phyloP scores from a whole-genome alignment of 2,797 vertebrate species.

The Tamandua tetradactyla region DNA sequence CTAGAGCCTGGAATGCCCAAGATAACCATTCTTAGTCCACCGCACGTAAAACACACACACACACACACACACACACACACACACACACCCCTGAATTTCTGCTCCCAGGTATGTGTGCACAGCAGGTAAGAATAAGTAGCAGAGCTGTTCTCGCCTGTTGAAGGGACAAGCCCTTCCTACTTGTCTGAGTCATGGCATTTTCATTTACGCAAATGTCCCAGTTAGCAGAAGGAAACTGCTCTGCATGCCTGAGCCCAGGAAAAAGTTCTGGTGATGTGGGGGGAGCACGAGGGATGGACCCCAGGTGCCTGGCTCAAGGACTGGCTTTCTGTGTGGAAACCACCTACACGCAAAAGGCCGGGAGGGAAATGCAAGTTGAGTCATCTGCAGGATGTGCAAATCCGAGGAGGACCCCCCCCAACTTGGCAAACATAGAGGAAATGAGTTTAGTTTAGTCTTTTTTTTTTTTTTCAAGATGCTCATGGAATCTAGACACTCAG shows the following conservation, averaged over 20 bases:
- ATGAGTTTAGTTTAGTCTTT: constrained; percentile 59
- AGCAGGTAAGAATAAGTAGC: not conserved
- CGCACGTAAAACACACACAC: not conserved
- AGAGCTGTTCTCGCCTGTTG: accelerated
- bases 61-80: not conserved
- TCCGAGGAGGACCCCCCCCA: constrained; percentile 67
- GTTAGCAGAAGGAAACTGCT: accelerated
- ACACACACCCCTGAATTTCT: not conserved
- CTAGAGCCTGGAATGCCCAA: not conserved
- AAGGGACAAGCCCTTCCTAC: not conserved
- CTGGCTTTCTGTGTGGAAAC: not conserved
- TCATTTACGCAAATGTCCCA: not conserved
- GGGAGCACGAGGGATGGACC: not conserved
- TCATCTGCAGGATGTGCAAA: constrained; percentile 84
- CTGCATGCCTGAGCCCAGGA: not conserved
- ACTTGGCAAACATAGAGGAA: constrained; percentile 84
- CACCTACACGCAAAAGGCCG: constrained; percentile 10
- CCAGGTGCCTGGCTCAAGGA: not conserved
- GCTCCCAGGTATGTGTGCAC: not conserved
- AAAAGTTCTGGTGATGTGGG: accelerated
- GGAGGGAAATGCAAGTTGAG: constrained; percentile 74
- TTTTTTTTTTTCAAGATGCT: constrained; percentile 56
- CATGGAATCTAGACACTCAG: constrained; percentile 75
- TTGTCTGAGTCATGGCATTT: not conserved
- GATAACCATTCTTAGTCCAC: not conserved